These are phyloP conservation scores for Bucco capensis DNA, from an alignment of 2,113 vertebrate species.

Conservation along the genomic window DNA sequence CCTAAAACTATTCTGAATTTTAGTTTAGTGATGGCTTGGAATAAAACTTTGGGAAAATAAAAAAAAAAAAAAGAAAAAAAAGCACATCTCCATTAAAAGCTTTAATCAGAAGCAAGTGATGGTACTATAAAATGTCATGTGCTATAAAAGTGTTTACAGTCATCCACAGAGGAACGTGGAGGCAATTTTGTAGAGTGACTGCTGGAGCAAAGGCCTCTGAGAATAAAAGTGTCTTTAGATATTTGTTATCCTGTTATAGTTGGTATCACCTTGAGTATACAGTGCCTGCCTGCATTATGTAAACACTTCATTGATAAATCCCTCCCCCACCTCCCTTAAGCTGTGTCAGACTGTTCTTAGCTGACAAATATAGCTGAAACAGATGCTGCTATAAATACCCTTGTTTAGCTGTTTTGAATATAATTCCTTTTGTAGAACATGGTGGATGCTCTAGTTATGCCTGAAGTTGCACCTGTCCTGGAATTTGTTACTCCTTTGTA, in stretches of 20 bases:
- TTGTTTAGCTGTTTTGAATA: conserved; percentile 43
- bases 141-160: conserved; percentile 10
- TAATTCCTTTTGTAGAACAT: conserved; percentile 51
- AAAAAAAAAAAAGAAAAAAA: neutral
- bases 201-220: conserved; percentile 53
- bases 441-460: neutral
- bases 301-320: conserved; percentile 60
- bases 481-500: neutral
- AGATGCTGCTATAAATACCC: conserved; percentile 70
- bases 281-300: conserved; percentile 63
- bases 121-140: neutral
- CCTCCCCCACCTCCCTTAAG: conserved; percentile 43
- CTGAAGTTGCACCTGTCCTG: conserved; percentile 34
- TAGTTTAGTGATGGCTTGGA: neutral
- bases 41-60: neutral
- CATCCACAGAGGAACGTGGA: neutral
- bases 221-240: conserved; percentile 57
- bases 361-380: conserved; percentile 58
- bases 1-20: neutral
- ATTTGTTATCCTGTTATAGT: conserved; percentile 56
- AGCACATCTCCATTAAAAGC: neutral
- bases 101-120: neutral
- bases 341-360: conserved; percentile 36
- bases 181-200: conserved; percentile 55
- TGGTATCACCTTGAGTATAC: conserved; percentile 56